Evolutionary conservation across 1,140 invertebrate genomes (phyloP).

Genomic region (Gyrodactylus bullatarudis): DNA sequence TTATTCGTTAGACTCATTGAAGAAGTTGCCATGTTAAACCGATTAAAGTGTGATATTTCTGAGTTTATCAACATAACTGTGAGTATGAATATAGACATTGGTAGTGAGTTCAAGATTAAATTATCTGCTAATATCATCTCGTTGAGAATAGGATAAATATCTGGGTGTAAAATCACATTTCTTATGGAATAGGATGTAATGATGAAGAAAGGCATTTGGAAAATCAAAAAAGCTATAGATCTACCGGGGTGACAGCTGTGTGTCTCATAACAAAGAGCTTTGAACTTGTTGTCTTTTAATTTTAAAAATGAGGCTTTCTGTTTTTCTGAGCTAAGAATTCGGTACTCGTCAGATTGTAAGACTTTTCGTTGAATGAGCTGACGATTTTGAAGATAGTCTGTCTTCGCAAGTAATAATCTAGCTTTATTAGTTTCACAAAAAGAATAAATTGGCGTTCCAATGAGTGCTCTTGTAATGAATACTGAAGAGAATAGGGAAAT

Average conservation of each 20-base stretch:
- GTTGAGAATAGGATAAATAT: neutral
- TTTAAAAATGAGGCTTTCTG: neutral
- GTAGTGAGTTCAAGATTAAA: neutral
- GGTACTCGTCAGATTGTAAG: neutral
- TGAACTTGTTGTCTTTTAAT: neutral
- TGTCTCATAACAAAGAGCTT: neutral
- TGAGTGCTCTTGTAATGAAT: neutral
- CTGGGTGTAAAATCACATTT: neutral
- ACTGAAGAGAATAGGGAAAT: neutral
- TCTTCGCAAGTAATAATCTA: neutral
- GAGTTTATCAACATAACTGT: neutral
- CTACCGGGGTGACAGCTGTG: neutral
- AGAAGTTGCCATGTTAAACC: neutral
- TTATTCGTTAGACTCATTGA: too few relatives aligned
- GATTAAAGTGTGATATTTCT: neutral
- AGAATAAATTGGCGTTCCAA: neutral
- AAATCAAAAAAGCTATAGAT: neutral
- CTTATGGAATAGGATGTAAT: neutral
- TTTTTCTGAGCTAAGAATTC: neutral
- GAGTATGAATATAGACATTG: neutral
- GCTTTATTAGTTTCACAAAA: neutral
- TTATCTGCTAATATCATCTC: neutral
- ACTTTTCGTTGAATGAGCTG: neutral
- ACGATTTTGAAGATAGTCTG: neutral
- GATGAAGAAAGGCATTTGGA: neutral